Evolutionary conservation across 2,888 invertebrate species (phyloP).

Genomic region (Allacma fusca): DNA sequence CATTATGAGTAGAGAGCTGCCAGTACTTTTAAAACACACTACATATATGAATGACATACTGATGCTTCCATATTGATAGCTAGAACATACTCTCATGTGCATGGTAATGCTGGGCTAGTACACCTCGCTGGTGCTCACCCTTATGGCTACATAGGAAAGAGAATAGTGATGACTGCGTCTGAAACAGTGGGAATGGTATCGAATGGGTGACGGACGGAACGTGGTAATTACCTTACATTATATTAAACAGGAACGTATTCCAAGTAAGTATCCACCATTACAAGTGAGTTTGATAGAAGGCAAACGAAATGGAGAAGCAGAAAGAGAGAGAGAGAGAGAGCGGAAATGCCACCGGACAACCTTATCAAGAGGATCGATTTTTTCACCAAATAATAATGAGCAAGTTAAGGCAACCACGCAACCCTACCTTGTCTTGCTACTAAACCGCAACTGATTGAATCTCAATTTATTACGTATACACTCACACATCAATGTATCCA

Average conservation of each 20-base stretch:
- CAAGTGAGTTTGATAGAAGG: background rate
- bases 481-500: constrained; percentile 2
- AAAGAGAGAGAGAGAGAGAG: constrained; percentile 13
- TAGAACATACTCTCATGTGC: background rate
- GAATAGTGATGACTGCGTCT: constrained; percentile 31
- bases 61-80: background rate
- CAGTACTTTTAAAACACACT: too few species aligned
- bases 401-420: constrained; percentile 46
- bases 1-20: too few species aligned
- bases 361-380: constrained; percentile 48
- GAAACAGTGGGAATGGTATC: constrained; percentile 34
- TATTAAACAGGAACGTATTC: constrained; percentile 2
- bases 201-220: constrained; percentile 44
- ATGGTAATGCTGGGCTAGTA: too few species aligned
- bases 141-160: constrained; percentile 1
- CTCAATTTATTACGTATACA: constrained; percentile 29
- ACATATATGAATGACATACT: constrained; percentile 2
- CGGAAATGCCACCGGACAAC: constrained; percentile 48
- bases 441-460: constrained; percentile 45
- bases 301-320: background rate
- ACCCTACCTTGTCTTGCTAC: constrained; percentile 24
- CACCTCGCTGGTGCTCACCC: too few species aligned
- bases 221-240: constrained; percentile 40
- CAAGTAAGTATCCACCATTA: constrained; percentile 6
- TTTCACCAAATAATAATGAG: constrained; percentile 48